These are phyloP conservation scores for Falcunculus frontatus DNA, from an alignment of 2,113 vertebrate species.

Conservation along the genomic window DNA sequence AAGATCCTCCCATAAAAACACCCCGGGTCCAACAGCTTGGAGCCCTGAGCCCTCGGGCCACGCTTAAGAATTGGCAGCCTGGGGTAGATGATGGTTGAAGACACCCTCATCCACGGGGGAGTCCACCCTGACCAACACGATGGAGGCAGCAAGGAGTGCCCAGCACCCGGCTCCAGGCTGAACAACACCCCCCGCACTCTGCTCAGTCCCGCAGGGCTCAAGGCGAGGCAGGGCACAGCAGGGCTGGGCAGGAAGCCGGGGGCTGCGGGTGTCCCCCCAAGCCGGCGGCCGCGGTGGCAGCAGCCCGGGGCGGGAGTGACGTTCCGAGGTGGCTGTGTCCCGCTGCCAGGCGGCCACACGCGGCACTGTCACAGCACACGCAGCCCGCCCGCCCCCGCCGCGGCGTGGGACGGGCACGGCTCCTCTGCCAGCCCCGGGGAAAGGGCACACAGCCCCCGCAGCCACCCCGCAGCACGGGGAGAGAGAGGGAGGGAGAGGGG, in stretches of 20 bases:
- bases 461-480: fast-evolving
- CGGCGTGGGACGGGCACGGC: not conserved
- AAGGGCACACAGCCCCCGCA: not conserved
- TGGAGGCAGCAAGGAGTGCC: fast-evolving
- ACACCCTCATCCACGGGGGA: not conserved
- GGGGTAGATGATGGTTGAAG: not conserved
- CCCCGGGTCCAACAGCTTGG: not conserved
- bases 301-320: not conserved
- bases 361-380: not conserved
- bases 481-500: fast-evolving
- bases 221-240: not conserved
- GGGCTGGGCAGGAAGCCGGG: not conserved
- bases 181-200: not conserved
- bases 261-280: fast-evolving
- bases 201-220: fast-evolving
- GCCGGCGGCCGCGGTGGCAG: fast-evolving
- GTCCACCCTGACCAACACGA: fast-evolving
- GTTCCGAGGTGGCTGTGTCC: fast-evolving
- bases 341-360: not conserved
- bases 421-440: not conserved
- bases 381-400: not conserved
- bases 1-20: not conserved
- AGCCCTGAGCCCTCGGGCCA: not conserved
- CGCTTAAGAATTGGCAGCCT: fast-evolving
- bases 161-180: fast-evolving